phyloP scores from a whole-genome alignment of 2,888 invertebrate genomes.

The Alcis repandata region DNA sequence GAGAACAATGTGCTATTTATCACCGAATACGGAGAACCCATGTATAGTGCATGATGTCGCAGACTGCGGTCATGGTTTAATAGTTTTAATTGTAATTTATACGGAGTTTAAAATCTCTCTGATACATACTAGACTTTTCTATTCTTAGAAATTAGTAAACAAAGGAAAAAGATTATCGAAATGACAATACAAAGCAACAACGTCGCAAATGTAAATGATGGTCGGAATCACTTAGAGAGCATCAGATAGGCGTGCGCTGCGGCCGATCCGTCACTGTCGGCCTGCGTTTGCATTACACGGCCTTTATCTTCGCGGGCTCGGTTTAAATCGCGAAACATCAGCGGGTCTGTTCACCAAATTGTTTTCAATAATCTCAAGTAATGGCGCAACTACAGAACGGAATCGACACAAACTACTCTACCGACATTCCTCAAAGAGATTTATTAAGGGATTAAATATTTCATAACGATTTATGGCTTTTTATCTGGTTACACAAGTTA shows the following conservation, averaged over 20 bases:
- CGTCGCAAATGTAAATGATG: constrained; percentile 82
- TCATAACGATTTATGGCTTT: constrained; percentile 77
- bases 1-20: constrained; percentile 84
- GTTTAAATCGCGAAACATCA: constrained; percentile 82
- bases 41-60: constrained; percentile 22
- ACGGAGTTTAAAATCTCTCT: not conserved
- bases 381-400: constrained; percentile 72
- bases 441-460: constrained; percentile 75
- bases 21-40: constrained; percentile 58
- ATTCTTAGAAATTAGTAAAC: constrained; percentile 57
- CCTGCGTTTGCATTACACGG: constrained; percentile 83
- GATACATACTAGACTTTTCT: constrained; percentile 5
- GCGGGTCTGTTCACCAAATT: constrained; percentile 83
- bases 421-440: constrained; percentile 69
- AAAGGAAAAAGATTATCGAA: constrained; percentile 72
- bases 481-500: constrained; percentile 77
- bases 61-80: constrained; percentile 4
- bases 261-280: constrained; percentile 85
- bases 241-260: constrained; percentile 83
- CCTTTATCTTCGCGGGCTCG: constrained; percentile 81
- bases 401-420: constrained; percentile 65
- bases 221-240: constrained; percentile 83
- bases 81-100: constrained; percentile 21
- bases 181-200: constrained; percentile 80
- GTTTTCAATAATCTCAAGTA: constrained; percentile 83